Conservation (phyloP, 1,140 invertebrate species). For the Colletes gigas region DNA sequence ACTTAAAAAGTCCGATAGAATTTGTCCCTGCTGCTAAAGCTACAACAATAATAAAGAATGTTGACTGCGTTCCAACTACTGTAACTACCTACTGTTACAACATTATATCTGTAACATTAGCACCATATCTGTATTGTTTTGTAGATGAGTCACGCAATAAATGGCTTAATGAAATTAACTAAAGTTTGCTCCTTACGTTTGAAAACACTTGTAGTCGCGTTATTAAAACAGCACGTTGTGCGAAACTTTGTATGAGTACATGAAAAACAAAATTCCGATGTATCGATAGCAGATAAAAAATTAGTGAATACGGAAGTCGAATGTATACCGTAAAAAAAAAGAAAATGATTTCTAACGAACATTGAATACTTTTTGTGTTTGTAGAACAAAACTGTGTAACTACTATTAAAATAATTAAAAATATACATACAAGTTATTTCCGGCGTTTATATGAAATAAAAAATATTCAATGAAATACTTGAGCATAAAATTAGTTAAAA, state of each 20-base stretch:
- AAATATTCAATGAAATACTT: neutral
- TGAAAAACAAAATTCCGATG: neutral
- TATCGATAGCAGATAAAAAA: neutral
- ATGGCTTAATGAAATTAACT: constrained; percentile 10
- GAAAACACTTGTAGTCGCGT: neutral
- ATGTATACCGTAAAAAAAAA: no score
- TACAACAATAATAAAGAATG: constrained; percentile 49
- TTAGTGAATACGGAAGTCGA: no score
- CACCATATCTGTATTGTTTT: constrained; percentile 65
- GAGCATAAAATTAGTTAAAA: neutral
- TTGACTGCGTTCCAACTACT: constrained; percentile 44
- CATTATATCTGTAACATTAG: constrained; percentile 63
- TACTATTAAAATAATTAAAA: neutral
- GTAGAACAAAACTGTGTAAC: neutral
- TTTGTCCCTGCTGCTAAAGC: constrained; percentile 27
- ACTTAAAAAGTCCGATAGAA: constrained; percentile 47
- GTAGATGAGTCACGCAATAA: constrained; percentile 29
- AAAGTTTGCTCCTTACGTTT: constrained; percentile 2
- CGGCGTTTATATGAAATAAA: neutral
- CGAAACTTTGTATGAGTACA: neutral
- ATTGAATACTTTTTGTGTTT: neutral
- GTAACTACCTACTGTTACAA: constrained; percentile 53
- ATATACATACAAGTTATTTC: neutral
- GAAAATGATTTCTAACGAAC: neutral
- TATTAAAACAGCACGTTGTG: constrained; percentile 9